Evolutionary conservation across 2,113 vertebrate genomes (phyloP).

Genomic region (Ardeotis arabs): DNA sequence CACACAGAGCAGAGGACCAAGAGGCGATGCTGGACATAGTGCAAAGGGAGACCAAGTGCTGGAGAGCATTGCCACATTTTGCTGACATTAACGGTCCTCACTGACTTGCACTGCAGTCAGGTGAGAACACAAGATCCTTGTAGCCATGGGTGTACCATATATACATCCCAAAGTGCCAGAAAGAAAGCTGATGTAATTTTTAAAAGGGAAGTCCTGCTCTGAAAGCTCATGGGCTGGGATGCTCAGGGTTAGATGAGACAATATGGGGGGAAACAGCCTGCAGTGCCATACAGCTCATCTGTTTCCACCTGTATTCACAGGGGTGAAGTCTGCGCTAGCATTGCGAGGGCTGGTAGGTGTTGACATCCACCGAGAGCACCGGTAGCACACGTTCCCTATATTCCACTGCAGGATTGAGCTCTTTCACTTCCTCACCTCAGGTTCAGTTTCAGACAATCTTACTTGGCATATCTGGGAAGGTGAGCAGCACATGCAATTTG

Average conservation of each 20-base stretch:
- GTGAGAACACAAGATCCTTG: background rate
- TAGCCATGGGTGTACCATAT: background rate
- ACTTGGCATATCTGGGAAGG: background rate
- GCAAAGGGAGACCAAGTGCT: background rate
- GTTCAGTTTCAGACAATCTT: background rate
- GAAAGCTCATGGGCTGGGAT: background rate
- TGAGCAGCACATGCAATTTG: background rate
- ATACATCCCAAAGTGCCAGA: background rate
- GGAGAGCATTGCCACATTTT: background rate
- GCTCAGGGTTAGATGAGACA: background rate
- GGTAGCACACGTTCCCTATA: fast-evolving
- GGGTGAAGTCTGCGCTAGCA: background rate
- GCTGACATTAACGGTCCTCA: background rate
- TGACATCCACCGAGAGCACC: fast-evolving
- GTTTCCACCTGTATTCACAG: background rate
- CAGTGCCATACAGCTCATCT: background rate
- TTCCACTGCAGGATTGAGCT: background rate
- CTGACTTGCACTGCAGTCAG: background rate
- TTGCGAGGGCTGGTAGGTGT: background rate
- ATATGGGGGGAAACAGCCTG: background rate
- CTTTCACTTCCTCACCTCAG: background rate
- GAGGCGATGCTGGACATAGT: background rate
- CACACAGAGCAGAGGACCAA: background rate
- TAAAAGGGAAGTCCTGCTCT: background rate
- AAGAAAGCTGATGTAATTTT: background rate